Conservation (phyloP, 2,113 vertebrate genomes). For the Cyprinodon variegatus region DNA sequence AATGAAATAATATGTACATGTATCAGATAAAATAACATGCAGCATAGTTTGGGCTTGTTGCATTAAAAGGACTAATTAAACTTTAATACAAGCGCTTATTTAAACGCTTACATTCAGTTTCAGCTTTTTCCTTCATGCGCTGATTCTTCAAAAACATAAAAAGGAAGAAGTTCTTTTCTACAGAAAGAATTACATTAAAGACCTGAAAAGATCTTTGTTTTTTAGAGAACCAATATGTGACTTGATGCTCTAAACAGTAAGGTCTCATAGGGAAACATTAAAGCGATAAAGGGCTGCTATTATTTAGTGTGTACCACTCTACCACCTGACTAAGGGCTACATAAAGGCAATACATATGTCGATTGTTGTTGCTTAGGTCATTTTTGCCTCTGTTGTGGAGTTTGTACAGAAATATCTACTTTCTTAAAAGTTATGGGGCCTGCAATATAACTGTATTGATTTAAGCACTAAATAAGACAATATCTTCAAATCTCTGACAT, state of each 20-base stretch:
- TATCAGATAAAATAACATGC: too few species aligned
- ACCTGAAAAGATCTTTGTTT: constrained; percentile 39
- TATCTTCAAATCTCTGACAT: too few species aligned
- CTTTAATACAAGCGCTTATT: too few species aligned
- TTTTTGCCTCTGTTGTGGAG: not conserved
- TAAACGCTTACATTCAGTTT: too few species aligned
- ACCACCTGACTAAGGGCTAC: constrained; percentile 45
- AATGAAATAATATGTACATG: too few species aligned
- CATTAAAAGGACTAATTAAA: too few species aligned
- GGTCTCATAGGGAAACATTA: constrained; percentile 30
- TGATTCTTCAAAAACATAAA: too few species aligned
- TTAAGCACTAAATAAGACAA: too few species aligned
- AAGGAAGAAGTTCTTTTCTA: not conserved
- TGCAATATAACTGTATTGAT: not conserved
- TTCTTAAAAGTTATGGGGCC: not conserved
- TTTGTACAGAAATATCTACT: not conserved
- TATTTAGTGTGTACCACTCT: not conserved
- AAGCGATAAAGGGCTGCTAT: constrained; percentile 22
- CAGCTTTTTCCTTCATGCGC: too few species aligned
- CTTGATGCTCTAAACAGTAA: constrained; percentile 25
- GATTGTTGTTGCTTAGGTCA: not conserved
- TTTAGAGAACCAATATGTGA: not conserved
- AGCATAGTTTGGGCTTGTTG: too few species aligned
- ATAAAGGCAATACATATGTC: constrained; percentile 7
- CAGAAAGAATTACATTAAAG: not conserved